Conservation (phyloP, 2,888 invertebrate genomes). For the Eurytoma adleriae region DNA sequence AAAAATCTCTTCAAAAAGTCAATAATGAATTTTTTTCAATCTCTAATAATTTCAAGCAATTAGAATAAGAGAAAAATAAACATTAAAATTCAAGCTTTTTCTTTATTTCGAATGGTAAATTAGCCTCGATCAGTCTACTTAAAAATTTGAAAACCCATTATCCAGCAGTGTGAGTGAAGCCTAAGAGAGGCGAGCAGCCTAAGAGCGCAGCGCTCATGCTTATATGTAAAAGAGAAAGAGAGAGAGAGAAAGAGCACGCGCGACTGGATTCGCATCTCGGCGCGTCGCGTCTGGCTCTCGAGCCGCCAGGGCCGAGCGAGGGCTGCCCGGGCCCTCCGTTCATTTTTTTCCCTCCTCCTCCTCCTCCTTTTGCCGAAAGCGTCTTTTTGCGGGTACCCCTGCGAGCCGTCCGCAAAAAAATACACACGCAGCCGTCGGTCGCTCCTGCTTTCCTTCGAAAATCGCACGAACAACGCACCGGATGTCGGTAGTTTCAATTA, state of each 20-base stretch:
- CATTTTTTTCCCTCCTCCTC: slow-evolving; percentile 27
- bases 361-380: slow-evolving; percentile 58
- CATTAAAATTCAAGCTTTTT: too few species aligned
- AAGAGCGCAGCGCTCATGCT: neutral
- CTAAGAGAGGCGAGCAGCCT: slow-evolving; percentile 3
- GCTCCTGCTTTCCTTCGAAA: neutral
- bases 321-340: slow-evolving; percentile 4
- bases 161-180: slow-evolving; percentile 5
- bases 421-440: neutral
- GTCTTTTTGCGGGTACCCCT: slow-evolving; percentile 52
- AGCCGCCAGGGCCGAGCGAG: slow-evolving; percentile 21
- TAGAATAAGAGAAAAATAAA: too few species aligned
- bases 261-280: slow-evolving; percentile 35
- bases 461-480: neutral
- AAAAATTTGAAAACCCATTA: neutral
- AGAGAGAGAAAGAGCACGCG: neutral
- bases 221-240: slow-evolving; percentile 17
- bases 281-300: neutral
- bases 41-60: too few species aligned
- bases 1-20: too few species aligned
- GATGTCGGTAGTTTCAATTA: slow-evolving; percentile 46
- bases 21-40: too few species aligned
- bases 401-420: neutral
- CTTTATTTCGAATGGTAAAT: too few species aligned
- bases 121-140: too few species aligned